Evolutionary conservation across 2,888 invertebrate genomes (phyloP).

Genomic region (Mimachlamys varia): DNA sequence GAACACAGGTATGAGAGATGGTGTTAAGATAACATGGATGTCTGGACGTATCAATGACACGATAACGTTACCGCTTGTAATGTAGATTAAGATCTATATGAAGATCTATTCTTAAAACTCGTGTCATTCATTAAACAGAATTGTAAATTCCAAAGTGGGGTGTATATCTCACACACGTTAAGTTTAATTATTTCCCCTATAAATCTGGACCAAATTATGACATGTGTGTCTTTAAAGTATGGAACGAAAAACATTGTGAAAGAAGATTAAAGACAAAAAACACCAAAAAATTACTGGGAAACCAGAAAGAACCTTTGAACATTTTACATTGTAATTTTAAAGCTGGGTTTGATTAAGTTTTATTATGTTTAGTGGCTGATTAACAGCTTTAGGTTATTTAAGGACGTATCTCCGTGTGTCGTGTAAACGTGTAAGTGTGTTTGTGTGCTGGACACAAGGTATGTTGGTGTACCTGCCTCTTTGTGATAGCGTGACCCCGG

Average conservation of each 20-base stretch:
- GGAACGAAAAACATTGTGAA: neutral
- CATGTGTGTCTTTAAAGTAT: neutral
- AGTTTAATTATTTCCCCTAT: neutral
- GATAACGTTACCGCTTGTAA: neutral
- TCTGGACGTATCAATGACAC: neutral
- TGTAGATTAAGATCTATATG: neutral
- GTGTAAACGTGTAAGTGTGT: too few relatives aligned
- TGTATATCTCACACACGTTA: neutral
- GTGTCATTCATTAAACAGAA: neutral
- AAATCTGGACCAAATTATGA: neutral
- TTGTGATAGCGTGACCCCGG: too few relatives aligned
- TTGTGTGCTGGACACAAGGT: too few relatives aligned
- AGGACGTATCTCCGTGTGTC: too few relatives aligned
- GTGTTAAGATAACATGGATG: neutral
- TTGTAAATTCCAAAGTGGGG: constrained; percentile 25
- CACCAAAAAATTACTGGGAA: too few relatives aligned
- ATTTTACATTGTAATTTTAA: too few relatives aligned
- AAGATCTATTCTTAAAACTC: neutral
- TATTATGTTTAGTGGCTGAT: too few relatives aligned
- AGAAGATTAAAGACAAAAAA: too few relatives aligned
- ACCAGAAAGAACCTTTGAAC: too few relatives aligned
- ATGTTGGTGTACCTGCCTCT: too few relatives aligned
- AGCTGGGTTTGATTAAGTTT: too few relatives aligned
- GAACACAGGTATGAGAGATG: neutral
- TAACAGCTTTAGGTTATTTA: too few relatives aligned